A percentile compares a stretch with the other conserved stretches of the same genome.
Evolutionary conservation across 2,888 invertebrate genomes (phyloP).

Genomic region (Ferrisia virgata): DNA sequence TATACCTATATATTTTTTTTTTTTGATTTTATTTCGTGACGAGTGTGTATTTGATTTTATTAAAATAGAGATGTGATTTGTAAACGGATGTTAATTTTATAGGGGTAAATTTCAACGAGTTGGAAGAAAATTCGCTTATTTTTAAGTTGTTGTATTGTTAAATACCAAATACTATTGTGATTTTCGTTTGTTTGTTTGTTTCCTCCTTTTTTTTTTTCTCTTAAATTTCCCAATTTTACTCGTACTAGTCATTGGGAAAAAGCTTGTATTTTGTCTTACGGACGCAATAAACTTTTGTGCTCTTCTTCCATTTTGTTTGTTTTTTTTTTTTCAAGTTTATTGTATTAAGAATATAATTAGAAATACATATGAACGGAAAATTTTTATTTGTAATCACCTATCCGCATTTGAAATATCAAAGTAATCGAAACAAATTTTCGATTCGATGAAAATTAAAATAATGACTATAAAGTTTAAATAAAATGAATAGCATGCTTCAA

Average conservation of each 20-base stretch:
- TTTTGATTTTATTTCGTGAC: neutral
- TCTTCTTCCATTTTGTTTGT: neutral
- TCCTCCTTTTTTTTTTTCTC: neutral
- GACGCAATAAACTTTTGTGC: constrained; percentile 35
- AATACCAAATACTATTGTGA: constrained; percentile 41
- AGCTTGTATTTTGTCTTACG: constrained; percentile 33
- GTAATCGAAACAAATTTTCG: too few species aligned
- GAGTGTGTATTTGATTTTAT: neutral
- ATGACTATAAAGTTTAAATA: too few species aligned
- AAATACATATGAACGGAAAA: too few species aligned
- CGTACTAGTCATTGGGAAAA: constrained; percentile 40
- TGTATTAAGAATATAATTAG: too few species aligned
- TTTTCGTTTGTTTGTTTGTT: constrained; percentile 25
- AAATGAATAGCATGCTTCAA: too few species aligned
- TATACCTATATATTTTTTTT: neutral
- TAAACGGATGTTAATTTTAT: neutral
- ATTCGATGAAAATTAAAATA: too few species aligned
- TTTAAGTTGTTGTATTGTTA: constrained; percentile 30
- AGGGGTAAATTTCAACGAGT: neutral
- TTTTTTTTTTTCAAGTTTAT: neutral
- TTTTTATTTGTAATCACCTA: too few species aligned
- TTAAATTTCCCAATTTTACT: constrained; percentile 10
- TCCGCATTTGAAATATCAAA: too few species aligned
- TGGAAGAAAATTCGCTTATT: neutral
- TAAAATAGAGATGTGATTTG: neutral